Conservation (phyloP, 2,888 invertebrate species). For the Cerastis rubricosa region DNA sequence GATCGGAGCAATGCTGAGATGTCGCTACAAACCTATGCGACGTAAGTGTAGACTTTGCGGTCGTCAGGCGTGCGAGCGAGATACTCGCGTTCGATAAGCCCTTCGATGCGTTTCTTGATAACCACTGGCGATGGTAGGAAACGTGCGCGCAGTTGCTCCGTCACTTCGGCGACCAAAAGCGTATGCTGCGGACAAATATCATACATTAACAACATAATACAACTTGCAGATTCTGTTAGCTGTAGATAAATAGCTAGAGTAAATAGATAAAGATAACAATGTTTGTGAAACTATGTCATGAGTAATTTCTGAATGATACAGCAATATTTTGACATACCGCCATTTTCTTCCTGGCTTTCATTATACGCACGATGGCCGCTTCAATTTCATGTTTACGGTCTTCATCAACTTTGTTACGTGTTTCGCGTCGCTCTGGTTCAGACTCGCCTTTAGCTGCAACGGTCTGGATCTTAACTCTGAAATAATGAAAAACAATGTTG, state of each 20-base stretch:
- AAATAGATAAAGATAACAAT: slow-evolving; percentile 1
- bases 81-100: slow-evolving; percentile 99
- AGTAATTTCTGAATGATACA: slow-evolving; percentile 1
- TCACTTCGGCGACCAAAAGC: slow-evolving; percentile 98
- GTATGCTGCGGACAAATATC: slow-evolving; percentile 92
- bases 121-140: slow-evolving; percentile 99
- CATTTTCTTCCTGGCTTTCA: slow-evolving; percentile 99
- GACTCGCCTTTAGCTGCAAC: slow-evolving; percentile 99
- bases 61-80: slow-evolving; percentile 99
- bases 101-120: slow-evolving; percentile 99
- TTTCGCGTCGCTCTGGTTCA: slow-evolving; percentile 99
- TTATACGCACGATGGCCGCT: slow-evolving; percentile 99
- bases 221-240: background rate
- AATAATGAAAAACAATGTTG: background rate
- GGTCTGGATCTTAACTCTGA: slow-evolving; percentile 97
- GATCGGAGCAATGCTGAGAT: slow-evolving; percentile 61
- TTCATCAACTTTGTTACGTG: slow-evolving; percentile 99
- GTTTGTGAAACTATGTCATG: slow-evolving; percentile 2
- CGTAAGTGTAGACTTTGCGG: slow-evolving; percentile 98
- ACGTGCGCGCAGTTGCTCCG: slow-evolving; percentile 98
- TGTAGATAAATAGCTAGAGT: too few species aligned
- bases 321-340: slow-evolving; percentile 89
- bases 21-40: slow-evolving; percentile 93
- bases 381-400: slow-evolving; percentile 99
- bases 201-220: background rate